Evolutionary conservation across 1,140 invertebrate genomes (phyloP).

Genomic region (Apis florea): DNA sequence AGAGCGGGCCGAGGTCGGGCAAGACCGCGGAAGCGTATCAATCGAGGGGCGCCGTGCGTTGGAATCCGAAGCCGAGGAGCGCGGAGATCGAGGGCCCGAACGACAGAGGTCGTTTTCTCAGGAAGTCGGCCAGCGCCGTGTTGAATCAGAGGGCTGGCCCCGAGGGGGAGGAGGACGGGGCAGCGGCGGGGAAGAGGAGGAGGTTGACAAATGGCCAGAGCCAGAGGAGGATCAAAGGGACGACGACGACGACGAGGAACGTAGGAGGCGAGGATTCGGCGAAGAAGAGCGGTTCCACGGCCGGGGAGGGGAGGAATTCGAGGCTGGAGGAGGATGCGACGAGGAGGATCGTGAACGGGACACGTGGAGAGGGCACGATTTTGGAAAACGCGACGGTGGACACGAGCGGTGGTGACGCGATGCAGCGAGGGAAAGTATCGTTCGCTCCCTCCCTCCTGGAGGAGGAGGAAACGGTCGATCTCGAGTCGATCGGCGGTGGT

Average conservation of each 20-base stretch:
- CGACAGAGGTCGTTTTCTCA: slow-evolving; percentile 59
- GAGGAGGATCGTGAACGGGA: slow-evolving; percentile 1
- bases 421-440: background rate
- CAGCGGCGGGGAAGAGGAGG: slow-evolving; percentile 26
- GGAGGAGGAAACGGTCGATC: slow-evolving; percentile 1
- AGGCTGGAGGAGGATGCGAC: slow-evolving; percentile 19
- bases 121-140: slow-evolving; percentile 69
- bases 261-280: background rate
- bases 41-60: slow-evolving; percentile 49
- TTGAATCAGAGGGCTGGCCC: slow-evolving; percentile 62
- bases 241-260: no score
- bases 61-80: slow-evolving; percentile 51
- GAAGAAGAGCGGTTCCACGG: slow-evolving; percentile 5
- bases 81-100: slow-evolving; percentile 36
- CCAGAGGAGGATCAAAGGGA: slow-evolving; percentile 29
- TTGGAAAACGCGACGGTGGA: slow-evolving; percentile 14
- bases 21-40: slow-evolving; percentile 17
- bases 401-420: background rate
- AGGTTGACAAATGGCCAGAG: slow-evolving; percentile 39
- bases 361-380: background rate
- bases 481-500: no score
- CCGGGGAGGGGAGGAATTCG: background rate
- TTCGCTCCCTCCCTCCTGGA: background rate
- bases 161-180: slow-evolving; percentile 34
- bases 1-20: slow-evolving; percentile 27